Evolutionary conservation across 2,888 invertebrate species (phyloP).

Genomic region (Agapostemon virescens): DNA sequence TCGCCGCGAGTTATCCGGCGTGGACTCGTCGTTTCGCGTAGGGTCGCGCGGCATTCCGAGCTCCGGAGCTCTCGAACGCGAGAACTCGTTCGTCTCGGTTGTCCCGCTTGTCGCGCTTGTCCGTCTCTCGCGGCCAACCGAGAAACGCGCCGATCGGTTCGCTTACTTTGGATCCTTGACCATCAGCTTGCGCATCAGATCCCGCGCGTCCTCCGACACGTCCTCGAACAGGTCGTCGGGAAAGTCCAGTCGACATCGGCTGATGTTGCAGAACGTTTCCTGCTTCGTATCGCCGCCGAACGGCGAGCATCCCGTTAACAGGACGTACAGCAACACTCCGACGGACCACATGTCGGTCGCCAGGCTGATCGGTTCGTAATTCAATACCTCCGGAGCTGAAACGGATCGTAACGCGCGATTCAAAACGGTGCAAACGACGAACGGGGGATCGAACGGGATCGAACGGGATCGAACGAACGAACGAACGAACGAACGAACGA

Average conservation of each 20-base stretch:
- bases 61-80: neutral
- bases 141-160: neutral
- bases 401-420: conserved; percentile 43
- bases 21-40: conserved; percentile 38
- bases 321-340: conserved; percentile 96
- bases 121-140: neutral
- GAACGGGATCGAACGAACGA: too few species aligned
- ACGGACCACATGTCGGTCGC: conserved; percentile 99
- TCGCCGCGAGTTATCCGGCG: conserved; percentile 44
- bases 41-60: conserved; percentile 43
- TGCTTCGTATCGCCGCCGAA: conserved; percentile 98
- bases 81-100: neutral
- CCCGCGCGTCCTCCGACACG: conserved; percentile 92
- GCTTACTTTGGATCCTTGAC: conserved; percentile 94
- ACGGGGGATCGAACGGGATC: neutral
- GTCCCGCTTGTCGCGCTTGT: neutral
- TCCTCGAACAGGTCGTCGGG: conserved; percentile 95
- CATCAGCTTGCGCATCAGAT: conserved; percentile 94
- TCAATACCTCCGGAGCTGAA: conserved; percentile 95
- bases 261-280: conserved; percentile 98
- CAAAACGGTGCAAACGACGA: neutral
- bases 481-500: too few species aligned
- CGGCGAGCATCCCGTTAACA: conserved; percentile 96
- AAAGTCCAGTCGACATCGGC: conserved; percentile 95
- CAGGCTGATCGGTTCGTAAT: conserved; percentile 95